A percentile compares a stretch with the other conserved stretches of the same genome.
phyloP scores from a whole-genome alignment of 2,888 invertebrate genomes.

The Galerucella nymphaeae region DNA sequence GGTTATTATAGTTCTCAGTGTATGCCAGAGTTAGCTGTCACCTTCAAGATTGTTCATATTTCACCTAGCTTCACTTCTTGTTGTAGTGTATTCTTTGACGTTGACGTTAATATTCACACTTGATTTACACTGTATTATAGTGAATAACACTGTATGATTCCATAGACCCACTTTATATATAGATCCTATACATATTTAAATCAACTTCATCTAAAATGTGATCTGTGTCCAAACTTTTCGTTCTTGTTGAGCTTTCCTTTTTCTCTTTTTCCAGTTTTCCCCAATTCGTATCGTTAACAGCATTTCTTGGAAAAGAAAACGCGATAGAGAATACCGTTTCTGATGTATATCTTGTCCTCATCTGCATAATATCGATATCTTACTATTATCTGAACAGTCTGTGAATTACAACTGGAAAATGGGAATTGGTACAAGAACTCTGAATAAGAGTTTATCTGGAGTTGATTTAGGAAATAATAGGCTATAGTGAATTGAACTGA shows the following conservation, averaged over 20 bases:
- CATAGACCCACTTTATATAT: too few relatives aligned
- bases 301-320: constrained; percentile 14
- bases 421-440: constrained; percentile 23
- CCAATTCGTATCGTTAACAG: constrained; percentile 10
- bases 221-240: neutral
- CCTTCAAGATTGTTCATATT: too few relatives aligned
- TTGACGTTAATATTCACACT: too few relatives aligned
- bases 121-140: too few relatives aligned
- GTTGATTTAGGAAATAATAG: neutral
- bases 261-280: neutral
- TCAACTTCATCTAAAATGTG: constrained; percentile 1
- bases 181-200: neutral
- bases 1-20: too few relatives aligned
- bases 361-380: constrained; percentile 44
- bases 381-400: constrained; percentile 32
- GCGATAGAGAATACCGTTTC: constrained; percentile 17
- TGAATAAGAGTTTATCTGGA: neutral
- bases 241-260: neutral
- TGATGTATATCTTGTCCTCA: constrained; percentile 36
- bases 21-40: too few relatives aligned
- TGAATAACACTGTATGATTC: too few relatives aligned
- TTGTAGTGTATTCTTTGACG: too few relatives aligned
- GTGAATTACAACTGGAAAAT: constrained; percentile 37
- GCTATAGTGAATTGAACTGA: neutral
- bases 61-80: too few relatives aligned